Evolutionary conservation across 2,113 vertebrate species (phyloP).

Genomic region (Ptyas mucosa): DNA sequence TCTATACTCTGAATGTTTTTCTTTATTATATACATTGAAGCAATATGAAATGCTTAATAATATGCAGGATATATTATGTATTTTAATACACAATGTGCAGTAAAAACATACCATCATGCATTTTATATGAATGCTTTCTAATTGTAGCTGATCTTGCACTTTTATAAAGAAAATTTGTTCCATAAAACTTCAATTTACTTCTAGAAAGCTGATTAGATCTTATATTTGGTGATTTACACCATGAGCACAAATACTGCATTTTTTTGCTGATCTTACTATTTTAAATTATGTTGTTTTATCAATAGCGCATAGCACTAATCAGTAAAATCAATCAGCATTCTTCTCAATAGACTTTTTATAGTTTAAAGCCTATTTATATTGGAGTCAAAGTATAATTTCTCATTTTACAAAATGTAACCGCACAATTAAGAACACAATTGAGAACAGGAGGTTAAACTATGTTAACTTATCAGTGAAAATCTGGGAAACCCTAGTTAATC

Average conservation of each 20-base stretch:
- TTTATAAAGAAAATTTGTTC: not conserved
- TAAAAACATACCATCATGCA: not conserved
- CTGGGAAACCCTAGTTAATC: not conserved
- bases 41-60: not conserved
- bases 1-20: not conserved
- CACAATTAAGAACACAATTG: not conserved
- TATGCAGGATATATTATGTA: not conserved
- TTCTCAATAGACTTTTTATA: not conserved
- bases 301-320: not conserved
- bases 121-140: not conserved
- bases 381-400: not conserved
- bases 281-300: slow-evolving; percentile 23
- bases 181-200: slow-evolving; percentile 4
- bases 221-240: not conserved
- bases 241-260: not conserved
- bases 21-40: not conserved
- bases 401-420: not conserved
- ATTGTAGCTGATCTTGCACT: not conserved
- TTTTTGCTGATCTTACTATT: not conserved
- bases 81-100: not conserved
- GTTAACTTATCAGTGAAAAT: not conserved
- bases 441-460: not conserved
- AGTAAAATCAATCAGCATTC: not conserved
- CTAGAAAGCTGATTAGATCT: not conserved
- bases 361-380: not conserved